A percentile compares a stretch with the other conserved stretches of the same genome.
phyloP scores from a whole-genome alignment of 1,140 invertebrate species.

The Leptopilina boulardi region DNA sequence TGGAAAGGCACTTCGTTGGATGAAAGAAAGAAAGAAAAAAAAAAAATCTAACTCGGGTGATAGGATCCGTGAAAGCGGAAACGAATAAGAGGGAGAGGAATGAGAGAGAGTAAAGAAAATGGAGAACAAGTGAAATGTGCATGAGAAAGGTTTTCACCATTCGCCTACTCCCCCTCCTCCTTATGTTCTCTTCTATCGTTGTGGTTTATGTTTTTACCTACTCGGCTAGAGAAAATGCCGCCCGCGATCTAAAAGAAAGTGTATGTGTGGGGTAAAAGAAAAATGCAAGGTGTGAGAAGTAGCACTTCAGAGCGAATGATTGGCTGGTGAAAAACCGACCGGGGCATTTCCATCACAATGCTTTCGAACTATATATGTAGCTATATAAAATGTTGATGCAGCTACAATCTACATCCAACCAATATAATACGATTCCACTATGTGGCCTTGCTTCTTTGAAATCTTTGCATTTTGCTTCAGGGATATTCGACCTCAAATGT shows the following conservation, averaged over 20 bases:
- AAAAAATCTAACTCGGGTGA: slow-evolving; percentile 15
- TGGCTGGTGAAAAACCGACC: slow-evolving; percentile 58
- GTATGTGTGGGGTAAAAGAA: neutral
- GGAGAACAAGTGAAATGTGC: slow-evolving; percentile 21
- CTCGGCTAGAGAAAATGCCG: slow-evolving; percentile 15
- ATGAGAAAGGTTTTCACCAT: slow-evolving; percentile 28
- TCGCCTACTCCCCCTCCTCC: too few species aligned
- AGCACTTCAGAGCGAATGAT: slow-evolving; percentile 48
- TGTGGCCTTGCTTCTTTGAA: slow-evolving; percentile 15
- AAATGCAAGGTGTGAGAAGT: neutral
- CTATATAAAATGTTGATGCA: slow-evolving; percentile 18
- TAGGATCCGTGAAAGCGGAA: slow-evolving; percentile 26
- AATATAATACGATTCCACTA: slow-evolving; percentile 2
- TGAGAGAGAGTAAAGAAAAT: neutral
- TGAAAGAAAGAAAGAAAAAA: too few species aligned
- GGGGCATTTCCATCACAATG: slow-evolving; percentile 65
- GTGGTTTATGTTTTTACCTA: slow-evolving; percentile 24
- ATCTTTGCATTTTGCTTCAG: slow-evolving; percentile 8
- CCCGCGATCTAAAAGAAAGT: neutral
- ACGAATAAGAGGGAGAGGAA: neutral
- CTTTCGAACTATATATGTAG: neutral
- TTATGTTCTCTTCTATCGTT: neutral
- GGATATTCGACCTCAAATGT: slow-evolving; percentile 18
- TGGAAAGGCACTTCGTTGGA: slow-evolving; percentile 9
- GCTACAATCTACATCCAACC: neutral